Conservation (phyloP, 2,113 vertebrate genomes). For the Misgurnus mizolepis region DNA sequence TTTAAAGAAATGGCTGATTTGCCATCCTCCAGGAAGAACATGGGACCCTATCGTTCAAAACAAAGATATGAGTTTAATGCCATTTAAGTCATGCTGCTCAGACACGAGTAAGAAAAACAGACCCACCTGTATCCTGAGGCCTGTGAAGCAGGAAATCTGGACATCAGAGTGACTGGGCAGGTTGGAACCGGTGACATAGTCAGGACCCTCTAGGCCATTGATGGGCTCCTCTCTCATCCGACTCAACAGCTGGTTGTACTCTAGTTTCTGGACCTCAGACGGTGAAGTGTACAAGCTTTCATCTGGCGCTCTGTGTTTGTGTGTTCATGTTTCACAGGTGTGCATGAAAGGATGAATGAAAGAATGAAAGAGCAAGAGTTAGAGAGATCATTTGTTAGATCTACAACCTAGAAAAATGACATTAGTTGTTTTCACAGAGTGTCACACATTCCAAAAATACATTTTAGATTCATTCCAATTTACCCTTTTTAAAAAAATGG, state of each 20-base stretch:
- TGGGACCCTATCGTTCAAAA: slow-evolving; percentile 81
- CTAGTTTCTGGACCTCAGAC: slow-evolving; percentile 77
- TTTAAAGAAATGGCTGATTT: slow-evolving; percentile 93
- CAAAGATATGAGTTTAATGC: background rate
- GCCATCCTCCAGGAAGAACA: slow-evolving; percentile 93
- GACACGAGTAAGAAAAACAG: background rate
- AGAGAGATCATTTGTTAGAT: background rate
- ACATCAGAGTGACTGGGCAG: slow-evolving; percentile 93
- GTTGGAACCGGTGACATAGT: slow-evolving; percentile 93
- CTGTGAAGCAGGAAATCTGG: slow-evolving; percentile 91
- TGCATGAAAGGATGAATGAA: background rate
- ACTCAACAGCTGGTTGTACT: slow-evolving; percentile 74
- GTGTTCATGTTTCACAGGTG: background rate
- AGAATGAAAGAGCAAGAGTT: background rate
- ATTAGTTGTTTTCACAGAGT: too few species aligned
- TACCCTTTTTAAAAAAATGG: too few species aligned
- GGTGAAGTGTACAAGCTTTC: slow-evolving; percentile 71
- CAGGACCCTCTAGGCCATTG: slow-evolving; percentile 79
- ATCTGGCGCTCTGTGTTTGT: slow-evolving; percentile 61
- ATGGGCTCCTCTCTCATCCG: slow-evolving; percentile 80
- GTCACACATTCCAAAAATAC: too few species aligned
- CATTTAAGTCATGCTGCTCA: background rate
- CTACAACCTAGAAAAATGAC: too few species aligned
- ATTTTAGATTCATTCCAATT: too few species aligned
- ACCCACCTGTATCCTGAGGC: slow-evolving; percentile 91